Base-by-base conservation (phyloP, 1,140 invertebrate species). In the Drosophila sp. region DNA sequence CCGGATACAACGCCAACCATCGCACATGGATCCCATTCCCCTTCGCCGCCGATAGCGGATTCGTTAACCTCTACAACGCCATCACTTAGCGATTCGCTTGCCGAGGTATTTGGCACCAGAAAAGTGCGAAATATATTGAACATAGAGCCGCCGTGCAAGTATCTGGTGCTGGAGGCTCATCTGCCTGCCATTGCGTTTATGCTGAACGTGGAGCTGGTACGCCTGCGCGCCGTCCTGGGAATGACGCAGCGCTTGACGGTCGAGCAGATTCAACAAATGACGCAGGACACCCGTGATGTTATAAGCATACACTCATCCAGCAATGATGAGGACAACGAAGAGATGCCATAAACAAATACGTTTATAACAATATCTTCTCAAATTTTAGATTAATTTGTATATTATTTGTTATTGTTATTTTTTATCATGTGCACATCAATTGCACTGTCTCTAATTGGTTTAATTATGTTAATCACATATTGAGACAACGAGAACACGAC, bases 41-140 rank as follows among this genome's bases (percentile, higher is more conserved):
- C 34, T 7, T 46, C 50, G 7, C 53, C 75, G 11, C 48, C 65
- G 7, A 11, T 50, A 7, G 7, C 16, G 0, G 58, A 61, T 8
- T 69, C 78, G 1, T 16, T 48, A 5, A 53, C 41, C 9, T 89
- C 83, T 7, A 21, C 38, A 21, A 43, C 76, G 14, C 57, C 72
- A 21, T 89, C 83, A 0, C 14, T 89, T 5, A 80, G 67, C 9
- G 83, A 89, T 36, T 89, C 83, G 4, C 65, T 89, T 0, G 63
- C 53, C 7, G 76, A 79, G 7, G 54, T 89, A 7, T 89, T 89
- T 18, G 83, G 83, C 7, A 83, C 79, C n/a, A 83, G 61, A 41
- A 66, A 69, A 6, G 50, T 89, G 6, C 40, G 41, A 7, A 27
- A 58, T 7, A 50, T 80, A 8, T 18, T 89, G 0, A 53, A 74